Conservation (phyloP, 1,140 invertebrate genomes). For the Nephila pilipes region DNA sequence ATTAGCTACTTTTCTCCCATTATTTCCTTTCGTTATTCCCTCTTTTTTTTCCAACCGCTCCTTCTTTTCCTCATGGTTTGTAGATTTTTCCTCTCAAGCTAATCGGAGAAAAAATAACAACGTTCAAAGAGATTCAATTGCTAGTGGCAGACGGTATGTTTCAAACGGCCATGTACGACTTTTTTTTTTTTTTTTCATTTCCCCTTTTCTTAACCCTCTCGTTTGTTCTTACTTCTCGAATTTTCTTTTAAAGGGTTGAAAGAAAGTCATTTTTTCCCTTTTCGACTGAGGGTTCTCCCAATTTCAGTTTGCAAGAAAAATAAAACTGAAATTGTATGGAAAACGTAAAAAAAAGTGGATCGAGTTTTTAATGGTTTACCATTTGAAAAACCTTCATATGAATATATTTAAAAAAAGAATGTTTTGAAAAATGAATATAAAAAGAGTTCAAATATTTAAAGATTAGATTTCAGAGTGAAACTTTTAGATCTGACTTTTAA, state of each 20-base stretch:
- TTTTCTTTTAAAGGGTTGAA: neutral
- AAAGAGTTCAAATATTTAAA: slow-evolving; percentile 52
- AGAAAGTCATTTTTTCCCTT: neutral
- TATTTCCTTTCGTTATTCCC: slow-evolving; percentile 38
- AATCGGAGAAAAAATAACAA: slow-evolving; percentile 75
- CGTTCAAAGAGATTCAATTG: slow-evolving; percentile 75
- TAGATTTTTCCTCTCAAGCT: slow-evolving; percentile 76
- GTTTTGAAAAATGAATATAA: slow-evolving; percentile 7
- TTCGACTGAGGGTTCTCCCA: neutral
- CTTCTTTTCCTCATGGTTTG: slow-evolving; percentile 62
- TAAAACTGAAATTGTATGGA: neutral
- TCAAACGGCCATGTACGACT: slow-evolving; percentile 54
- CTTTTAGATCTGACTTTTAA: slow-evolving; percentile 5
- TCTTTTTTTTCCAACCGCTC: slow-evolving; percentile 12
- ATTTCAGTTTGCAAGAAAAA: slow-evolving; percentile 56
- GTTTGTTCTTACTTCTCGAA: slow-evolving; percentile 15
- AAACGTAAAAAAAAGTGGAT: neutral
- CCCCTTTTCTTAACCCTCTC: neutral
- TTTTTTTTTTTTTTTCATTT: neutral
- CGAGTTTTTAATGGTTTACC: slow-evolving; percentile 70
- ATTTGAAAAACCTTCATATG: slow-evolving; percentile 50
- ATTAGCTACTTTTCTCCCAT: slow-evolving; percentile 65
- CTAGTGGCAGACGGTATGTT: slow-evolving; percentile 62
- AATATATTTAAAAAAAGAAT: neutral
- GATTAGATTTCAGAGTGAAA: slow-evolving; percentile 39